phyloP scores from a whole-genome alignment of 2,888 invertebrate genomes.

The Chrysina gloriosa region DNA sequence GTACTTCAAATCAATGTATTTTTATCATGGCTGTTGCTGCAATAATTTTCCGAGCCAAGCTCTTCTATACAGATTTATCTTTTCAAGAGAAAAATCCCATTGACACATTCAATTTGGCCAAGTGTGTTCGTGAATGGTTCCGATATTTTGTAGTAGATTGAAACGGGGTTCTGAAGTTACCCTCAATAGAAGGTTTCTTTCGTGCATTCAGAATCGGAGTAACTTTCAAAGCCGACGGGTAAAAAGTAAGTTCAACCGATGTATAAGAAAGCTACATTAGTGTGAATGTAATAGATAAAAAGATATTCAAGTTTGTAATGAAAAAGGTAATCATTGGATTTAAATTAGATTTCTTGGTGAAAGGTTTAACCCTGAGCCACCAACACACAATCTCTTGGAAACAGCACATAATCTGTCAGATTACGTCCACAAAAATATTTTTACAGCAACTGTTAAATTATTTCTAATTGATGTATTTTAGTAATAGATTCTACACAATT shows the following conservation, averaged over 20 bases:
- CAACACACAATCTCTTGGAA: no score
- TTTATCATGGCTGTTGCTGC: constrained; percentile 15
- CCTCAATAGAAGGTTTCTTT: constrained; percentile 15
- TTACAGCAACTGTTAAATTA: no score
- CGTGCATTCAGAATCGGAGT: not conserved
- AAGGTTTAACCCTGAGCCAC: no score
- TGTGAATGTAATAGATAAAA: not conserved
- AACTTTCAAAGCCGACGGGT: not conserved
- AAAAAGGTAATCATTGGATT: no score
- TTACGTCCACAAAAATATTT: no score
- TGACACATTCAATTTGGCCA: constrained; percentile 60
- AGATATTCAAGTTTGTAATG: no score
- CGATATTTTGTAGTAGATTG: constrained; percentile 41
- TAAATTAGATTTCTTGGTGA: no score
- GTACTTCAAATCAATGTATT: not conserved
- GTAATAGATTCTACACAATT: no score
- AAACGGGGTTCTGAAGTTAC: constrained; percentile 8
- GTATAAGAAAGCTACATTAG: not conserved
- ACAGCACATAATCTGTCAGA: no score
- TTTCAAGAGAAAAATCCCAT: constrained; percentile 57
- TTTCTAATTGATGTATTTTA: no score
- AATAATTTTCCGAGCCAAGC: constrained; percentile 45
- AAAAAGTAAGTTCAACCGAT: not conserved
- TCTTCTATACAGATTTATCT: constrained; percentile 56
- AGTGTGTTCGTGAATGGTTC: constrained; percentile 50